Percentiles rank a stretch among this genome's conserved stretches.
Evolutionary conservation across 2,797 vertebrate genomes (phyloP).

Genomic region (Bradypodion ventrale): DNA sequence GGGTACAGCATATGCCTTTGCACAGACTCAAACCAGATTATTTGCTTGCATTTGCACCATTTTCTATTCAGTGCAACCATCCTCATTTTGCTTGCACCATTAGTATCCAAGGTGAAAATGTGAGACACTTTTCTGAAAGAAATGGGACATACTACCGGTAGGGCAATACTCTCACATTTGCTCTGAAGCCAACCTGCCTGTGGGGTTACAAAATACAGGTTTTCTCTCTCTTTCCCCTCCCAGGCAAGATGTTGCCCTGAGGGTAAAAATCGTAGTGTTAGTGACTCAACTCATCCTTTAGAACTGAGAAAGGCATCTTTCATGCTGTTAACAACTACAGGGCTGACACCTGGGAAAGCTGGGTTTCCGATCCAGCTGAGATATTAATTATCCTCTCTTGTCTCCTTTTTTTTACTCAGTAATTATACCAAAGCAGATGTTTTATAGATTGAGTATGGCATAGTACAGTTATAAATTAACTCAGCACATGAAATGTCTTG

Average conservation of each 20-base stretch:
- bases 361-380: slow-evolving; percentile 31
- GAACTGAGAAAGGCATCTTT: slow-evolving; percentile 36
- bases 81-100: not conserved
- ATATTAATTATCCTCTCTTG: slow-evolving; percentile 36
- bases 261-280: slow-evolving; percentile 18
- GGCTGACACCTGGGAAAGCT: slow-evolving; percentile 38
- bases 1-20: not conserved
- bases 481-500: slow-evolving; percentile 6
- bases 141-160: not conserved
- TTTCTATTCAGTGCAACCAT: not conserved
- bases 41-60: not conserved
- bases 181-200: not conserved
- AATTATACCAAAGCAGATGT: slow-evolving; percentile 43
- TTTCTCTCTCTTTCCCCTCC: not conserved
- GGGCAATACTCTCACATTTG: not conserved
- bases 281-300: slow-evolving; percentile 23
- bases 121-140: not conserved
- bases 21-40: no score
- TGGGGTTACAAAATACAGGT: not conserved
- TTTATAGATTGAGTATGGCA: slow-evolving; percentile 35
- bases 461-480: slow-evolving; percentile 27
- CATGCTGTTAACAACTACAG: slow-evolving; percentile 37
- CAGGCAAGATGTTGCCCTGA: not conserved
- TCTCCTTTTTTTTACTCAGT: slow-evolving; percentile 10
- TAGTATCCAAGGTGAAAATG: not conserved